Base-by-base conservation (phyloP, 2,888 invertebrate genomes). In the Eupsilia transversa region DNA sequence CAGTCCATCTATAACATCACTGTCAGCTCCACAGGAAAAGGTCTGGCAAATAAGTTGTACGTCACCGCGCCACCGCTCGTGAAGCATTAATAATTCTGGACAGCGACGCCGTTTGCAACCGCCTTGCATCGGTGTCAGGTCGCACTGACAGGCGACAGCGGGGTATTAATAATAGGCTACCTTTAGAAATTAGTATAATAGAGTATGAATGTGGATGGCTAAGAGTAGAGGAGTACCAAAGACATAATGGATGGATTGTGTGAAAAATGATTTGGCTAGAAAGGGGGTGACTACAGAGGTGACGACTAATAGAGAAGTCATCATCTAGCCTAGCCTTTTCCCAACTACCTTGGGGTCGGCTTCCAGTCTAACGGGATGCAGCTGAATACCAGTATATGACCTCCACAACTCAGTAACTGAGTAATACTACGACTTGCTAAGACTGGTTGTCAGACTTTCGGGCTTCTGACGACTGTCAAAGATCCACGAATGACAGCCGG, bases 1-100 rank as follows among this genome's bases (percentile, higher is more conserved):
- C n/a, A 35, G 30, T 72, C 27, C 30, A 74, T 70, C 38, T 52
- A 35, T 77, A 63, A 70, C n/a, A 35, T 35, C 23, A 27, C 68
- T 74, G 67, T 72, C 67, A 57, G 38, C 43, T 52, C 17, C 66
- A 46, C 49, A 63, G 77, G 30, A 64, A 60, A 59, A 41, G 65
- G 68, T 77, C 69, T 72, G 61, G 68, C 71, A 72, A 73, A 66
- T 79, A 84, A 79, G 80, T 84, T 78, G 65, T 64, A 83, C 81
- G 61, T 84, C 85, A 77, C 82, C 67, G 59, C 71, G 49, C 23
- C 23, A 64, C 23, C 78, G 60, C 81, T 78, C 72, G 69, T 41
- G 68, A 14, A 59, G 30, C 76, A 89, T 89, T 83, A 85, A 89
- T 89, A 86, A 89, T 89, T 85, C 86, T 70, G 35, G 30, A 17